phyloP scores from a whole-genome alignment of 64 coral and sea anemone species.

The Montipora foliosa region DNA sequence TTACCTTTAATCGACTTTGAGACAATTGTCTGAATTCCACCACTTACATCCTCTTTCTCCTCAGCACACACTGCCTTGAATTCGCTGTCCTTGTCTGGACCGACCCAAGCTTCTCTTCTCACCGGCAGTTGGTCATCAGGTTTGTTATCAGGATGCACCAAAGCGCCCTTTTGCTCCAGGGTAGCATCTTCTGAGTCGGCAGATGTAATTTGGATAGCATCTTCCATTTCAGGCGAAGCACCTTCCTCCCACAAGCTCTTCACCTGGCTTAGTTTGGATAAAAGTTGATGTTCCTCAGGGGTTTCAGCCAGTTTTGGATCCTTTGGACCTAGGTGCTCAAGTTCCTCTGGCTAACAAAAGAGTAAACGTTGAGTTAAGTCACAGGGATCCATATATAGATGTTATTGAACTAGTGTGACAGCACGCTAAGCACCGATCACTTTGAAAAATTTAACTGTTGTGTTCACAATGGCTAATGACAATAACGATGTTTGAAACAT shows the following conservation, averaged over 20 bases:
- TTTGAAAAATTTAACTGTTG: too few relatives aligned
- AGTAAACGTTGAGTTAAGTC: too few relatives aligned
- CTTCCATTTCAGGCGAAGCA: background rate
- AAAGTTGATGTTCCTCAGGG: conserved; percentile 54
- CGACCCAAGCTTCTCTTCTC: conserved; percentile 6
- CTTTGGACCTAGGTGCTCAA: conserved; percentile 4
- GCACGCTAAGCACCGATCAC: too few relatives aligned
- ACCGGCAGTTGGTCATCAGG: background rate
- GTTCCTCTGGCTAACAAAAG: background rate
- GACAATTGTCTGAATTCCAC: too few relatives aligned
- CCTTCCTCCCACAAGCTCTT: conserved; percentile 40
- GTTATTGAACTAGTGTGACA: too few relatives aligned
- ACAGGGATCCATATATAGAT: too few relatives aligned
- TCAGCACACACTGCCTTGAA: background rate
- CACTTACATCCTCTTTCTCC: background rate
- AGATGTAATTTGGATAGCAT: background rate
- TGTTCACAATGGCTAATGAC: too few relatives aligned
- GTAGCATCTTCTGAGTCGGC: background rate
- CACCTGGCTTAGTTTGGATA: conserved; percentile 63
- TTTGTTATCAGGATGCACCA: background rate
- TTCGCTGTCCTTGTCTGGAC: background rate
- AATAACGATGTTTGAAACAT: too few relatives aligned
- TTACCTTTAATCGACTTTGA: too few relatives aligned
- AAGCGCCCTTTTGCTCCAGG: background rate
- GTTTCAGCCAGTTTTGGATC: conserved; percentile 41